A percentile compares a stretch with the other conserved stretches of the same genome.
Evolutionary conservation across 2,113 vertebrate species (phyloP).

Genomic region (Rhabdomys dilectus): DNA sequence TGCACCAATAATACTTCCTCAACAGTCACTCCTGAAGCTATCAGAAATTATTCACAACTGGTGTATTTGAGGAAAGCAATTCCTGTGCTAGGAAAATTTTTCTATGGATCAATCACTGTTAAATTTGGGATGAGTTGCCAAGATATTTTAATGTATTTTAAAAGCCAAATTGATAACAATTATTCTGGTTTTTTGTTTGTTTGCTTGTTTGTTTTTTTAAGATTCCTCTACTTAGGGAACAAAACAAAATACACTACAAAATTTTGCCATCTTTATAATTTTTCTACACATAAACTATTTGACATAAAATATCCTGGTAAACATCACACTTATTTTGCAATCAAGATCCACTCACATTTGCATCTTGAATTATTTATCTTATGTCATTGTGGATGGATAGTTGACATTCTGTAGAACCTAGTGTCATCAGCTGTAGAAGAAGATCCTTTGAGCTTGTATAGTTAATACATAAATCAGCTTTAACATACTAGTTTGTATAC

Average conservation of each 20-base stretch:
- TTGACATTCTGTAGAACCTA: background rate
- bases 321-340: background rate
- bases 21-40: background rate
- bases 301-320: background rate
- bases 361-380: background rate
- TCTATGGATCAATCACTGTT: background rate
- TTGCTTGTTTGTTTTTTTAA: background rate
- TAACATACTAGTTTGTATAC: background rate
- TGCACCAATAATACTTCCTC: no score
- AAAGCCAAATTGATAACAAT: background rate
- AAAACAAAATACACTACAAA: background rate
- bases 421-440: background rate
- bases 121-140: background rate
- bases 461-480: background rate
- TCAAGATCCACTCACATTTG: background rate
- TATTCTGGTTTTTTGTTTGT: background rate
- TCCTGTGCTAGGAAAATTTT: background rate
- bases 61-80: slow-evolving; percentile 8
- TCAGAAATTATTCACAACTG: background rate
- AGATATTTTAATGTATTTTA: background rate
- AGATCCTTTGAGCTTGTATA: background rate
- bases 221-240: background rate
- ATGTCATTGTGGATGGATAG: background rate
- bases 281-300: background rate
- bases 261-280: background rate